Conservation (phyloP, 64 coral and sea anemone genomes). For the Catalaphyllia jardinei region DNA sequence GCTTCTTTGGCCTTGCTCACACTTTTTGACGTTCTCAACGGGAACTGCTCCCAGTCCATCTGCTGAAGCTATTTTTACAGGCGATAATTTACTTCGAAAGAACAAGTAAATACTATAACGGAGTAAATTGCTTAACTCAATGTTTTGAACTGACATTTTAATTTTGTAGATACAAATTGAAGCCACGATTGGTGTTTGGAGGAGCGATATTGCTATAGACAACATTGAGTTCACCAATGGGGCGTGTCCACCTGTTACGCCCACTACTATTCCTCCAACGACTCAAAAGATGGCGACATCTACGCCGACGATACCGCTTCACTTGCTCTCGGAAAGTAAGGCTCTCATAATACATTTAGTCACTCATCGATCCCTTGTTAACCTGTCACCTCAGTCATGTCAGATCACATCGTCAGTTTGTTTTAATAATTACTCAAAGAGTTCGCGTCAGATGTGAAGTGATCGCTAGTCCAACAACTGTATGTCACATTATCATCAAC, state of each 20-base stretch:
- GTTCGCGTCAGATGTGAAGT: too few species aligned
- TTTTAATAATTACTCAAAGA: too few species aligned
- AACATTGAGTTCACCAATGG: constrained; percentile 69
- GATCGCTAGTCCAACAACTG: too few species aligned
- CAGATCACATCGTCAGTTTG: too few species aligned
- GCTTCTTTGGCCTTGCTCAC: too few species aligned
- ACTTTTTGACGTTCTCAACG: too few species aligned
- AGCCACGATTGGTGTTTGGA: constrained; percentile 70
- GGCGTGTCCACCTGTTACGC: constrained; percentile 34
- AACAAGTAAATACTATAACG: background rate
- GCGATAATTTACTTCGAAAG: background rate
- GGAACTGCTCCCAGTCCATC: too few species aligned
- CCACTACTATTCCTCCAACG: background rate
- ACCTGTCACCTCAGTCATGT: too few species aligned
- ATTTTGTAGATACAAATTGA: constrained; percentile 74
- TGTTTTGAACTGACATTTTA: background rate
- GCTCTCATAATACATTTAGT: too few species aligned
- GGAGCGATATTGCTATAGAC: constrained; percentile 82
- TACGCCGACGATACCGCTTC: background rate
- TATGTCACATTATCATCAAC: too few species aligned
- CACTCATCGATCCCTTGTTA: too few species aligned
- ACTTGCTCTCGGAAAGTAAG: constrained; percentile 12
- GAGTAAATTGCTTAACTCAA: background rate
- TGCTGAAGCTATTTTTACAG: too few species aligned
- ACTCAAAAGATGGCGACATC: background rate